Evolutionary conservation across 2,888 invertebrate species (phyloP).

Genomic region (Eurytoma californica): DNA sequence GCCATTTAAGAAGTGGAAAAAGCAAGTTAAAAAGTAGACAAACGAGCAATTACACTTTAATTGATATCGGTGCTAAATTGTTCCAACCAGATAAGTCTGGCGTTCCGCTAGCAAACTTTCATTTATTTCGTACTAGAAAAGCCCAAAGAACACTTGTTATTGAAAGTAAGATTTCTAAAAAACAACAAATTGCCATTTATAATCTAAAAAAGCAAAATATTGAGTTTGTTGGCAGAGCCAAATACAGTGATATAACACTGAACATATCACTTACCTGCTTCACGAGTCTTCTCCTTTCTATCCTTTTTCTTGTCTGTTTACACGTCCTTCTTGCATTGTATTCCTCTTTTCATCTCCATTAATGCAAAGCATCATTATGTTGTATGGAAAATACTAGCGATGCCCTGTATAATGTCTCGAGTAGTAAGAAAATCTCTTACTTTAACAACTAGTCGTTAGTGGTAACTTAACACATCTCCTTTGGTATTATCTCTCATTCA

Average conservation of each 20-base stretch:
- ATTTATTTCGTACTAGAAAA: conserved; percentile 50
- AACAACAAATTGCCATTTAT: conserved; percentile 45
- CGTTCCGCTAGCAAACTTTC: conserved; percentile 52
- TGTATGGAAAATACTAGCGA: conserved; percentile 42
- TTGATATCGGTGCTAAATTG: conserved; percentile 56
- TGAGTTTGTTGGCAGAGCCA: conserved; percentile 52
- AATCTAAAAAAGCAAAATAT: conserved; percentile 48
- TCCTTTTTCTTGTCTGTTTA: conserved; percentile 33
- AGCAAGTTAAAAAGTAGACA: conserved; percentile 40
- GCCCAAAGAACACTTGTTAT: conserved; percentile 54
- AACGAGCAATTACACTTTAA: conserved; percentile 52
- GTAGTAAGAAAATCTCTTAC: conserved; percentile 50
- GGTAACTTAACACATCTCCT: conserved; percentile 49
- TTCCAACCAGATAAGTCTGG: conserved; percentile 52
- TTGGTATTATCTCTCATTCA: conserved; percentile 40
- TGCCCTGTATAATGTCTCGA: conserved; percentile 45
- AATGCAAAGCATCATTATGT: conserved; percentile 38
- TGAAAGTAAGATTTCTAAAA: conserved; percentile 55
- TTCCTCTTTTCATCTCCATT: conserved; percentile 44
- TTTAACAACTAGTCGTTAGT: conserved; percentile 55
- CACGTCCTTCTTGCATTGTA: conserved; percentile 39
- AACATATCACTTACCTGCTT: conserved; percentile 56
- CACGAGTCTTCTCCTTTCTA: conserved; percentile 38
- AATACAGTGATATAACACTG: conserved; percentile 54
- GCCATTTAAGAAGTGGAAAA: conserved; percentile 38